A percentile compares a stretch with the other conserved stretches of the same genome.
Conservation (phyloP, 2,797 vertebrate species). For the Sebastes melanostomus region DNA sequence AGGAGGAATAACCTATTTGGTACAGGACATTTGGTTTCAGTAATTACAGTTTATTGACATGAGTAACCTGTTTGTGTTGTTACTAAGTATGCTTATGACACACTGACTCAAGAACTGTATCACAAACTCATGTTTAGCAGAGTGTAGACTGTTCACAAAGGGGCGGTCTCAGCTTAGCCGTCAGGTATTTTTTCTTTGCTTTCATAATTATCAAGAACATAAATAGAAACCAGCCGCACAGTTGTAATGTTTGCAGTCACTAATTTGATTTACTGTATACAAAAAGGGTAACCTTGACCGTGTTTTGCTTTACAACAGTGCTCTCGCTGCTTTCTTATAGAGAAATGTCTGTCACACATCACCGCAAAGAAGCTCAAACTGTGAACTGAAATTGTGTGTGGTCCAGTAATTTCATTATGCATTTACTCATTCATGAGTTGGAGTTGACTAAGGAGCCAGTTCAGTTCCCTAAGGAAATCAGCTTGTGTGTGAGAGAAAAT, state of each 20-base stretch:
- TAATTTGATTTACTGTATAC: background rate
- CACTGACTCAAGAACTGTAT: background rate
- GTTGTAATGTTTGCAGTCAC: background rate
- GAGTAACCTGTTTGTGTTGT: background rate
- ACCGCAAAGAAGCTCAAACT: background rate
- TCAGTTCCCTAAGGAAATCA: background rate
- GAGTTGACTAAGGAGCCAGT: background rate
- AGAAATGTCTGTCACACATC: background rate
- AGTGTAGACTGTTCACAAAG: background rate
- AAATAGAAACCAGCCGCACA: background rate
- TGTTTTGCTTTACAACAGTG: background rate
- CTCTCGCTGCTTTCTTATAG: background rate
- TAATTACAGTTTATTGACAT: conserved; percentile 2
- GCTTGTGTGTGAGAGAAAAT: background rate
- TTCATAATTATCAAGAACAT: background rate
- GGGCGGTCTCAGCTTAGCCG: background rate
- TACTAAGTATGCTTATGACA: background rate
- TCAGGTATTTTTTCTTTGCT: background rate
- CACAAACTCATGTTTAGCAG: background rate
- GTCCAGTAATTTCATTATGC: background rate
- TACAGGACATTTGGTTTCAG: background rate
- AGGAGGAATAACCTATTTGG: background rate
- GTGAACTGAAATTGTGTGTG: background rate
- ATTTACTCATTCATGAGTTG: background rate
- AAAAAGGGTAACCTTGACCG: background rate